These are phyloP conservation scores for Dynastes hyllus DNA, from an alignment of 2,888 invertebrate genomes.

Conservation along the genomic window DNA sequence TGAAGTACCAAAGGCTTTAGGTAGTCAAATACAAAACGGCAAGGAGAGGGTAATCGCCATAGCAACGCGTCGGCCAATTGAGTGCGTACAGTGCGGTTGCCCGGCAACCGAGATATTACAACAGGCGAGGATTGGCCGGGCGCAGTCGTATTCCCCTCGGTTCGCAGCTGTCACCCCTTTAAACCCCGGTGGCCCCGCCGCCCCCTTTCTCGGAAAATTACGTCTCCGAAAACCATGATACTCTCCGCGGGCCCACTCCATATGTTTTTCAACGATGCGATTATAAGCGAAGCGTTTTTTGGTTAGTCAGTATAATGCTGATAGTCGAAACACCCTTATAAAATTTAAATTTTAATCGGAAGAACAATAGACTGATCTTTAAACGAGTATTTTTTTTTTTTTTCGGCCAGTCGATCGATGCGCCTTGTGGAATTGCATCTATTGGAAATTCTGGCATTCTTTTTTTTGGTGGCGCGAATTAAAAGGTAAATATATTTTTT, in stretches of 20 bases:
- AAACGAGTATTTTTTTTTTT: constrained; percentile 9
- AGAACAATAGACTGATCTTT: neutral
- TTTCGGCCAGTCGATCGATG: neutral
- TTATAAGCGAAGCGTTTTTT: constrained; percentile 43
- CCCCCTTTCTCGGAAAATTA: constrained; percentile 59
- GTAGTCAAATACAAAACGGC: constrained; percentile 70
- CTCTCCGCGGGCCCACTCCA: constrained; percentile 59
- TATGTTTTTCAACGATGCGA: constrained; percentile 57
- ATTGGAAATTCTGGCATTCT: too few species aligned
- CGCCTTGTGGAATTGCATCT: too few species aligned
- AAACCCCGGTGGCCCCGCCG: constrained; percentile 67
- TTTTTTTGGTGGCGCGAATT: too few species aligned
- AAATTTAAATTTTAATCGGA: constrained; percentile 22
- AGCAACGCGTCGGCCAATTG: constrained; percentile 57
- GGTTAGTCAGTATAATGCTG: constrained; percentile 30
- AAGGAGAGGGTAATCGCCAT: constrained; percentile 65
- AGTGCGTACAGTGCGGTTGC: constrained; percentile 46
- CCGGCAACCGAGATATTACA: constrained; percentile 56
- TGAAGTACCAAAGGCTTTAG: constrained; percentile 73
- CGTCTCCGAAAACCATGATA: constrained; percentile 59
- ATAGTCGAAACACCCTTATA: constrained; percentile 30
- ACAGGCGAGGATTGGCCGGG: constrained; percentile 56
- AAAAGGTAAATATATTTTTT: too few species aligned
- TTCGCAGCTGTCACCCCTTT: constrained; percentile 71
- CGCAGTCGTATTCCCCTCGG: constrained; percentile 53